Conservation (phyloP, 2,113 vertebrate genomes). For the Clarias macrocephalus region DNA sequence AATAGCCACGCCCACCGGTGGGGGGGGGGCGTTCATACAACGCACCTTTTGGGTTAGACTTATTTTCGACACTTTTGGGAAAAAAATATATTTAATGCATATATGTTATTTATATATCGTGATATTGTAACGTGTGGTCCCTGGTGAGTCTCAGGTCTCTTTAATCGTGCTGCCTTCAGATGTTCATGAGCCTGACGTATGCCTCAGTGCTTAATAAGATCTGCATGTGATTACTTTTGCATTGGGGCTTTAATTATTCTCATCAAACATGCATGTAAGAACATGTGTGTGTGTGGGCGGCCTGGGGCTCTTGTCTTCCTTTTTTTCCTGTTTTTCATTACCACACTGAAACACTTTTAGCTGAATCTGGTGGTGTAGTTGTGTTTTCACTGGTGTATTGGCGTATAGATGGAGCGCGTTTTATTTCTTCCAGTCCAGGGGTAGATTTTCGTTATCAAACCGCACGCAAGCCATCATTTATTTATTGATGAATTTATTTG, state of each 20-base stretch:
- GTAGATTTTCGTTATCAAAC: not conserved
- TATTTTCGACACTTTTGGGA: no score
- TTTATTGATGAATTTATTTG: not conserved
- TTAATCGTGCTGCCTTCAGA: no score
- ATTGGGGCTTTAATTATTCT: not conserved
- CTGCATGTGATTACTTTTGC: not conserved
- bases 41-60: not conserved
- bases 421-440: not conserved
- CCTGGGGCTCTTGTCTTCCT: not conserved
- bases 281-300: not conserved
- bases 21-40: not conserved
- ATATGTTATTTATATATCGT: no score
- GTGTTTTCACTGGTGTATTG: not conserved
- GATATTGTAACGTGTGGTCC: not conserved
- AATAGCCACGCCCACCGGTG: no score
- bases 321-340: not conserved
- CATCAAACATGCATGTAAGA: not conserved
- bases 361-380: not conserved
- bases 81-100: no score
- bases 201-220: not conserved
- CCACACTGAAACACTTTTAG: not conserved
- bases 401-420: not conserved
- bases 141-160: no score
- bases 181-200: no score
- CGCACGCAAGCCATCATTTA: not conserved